Conservation (phyloP, 2,888 invertebrate species). For the Hyles lineata region DNA sequence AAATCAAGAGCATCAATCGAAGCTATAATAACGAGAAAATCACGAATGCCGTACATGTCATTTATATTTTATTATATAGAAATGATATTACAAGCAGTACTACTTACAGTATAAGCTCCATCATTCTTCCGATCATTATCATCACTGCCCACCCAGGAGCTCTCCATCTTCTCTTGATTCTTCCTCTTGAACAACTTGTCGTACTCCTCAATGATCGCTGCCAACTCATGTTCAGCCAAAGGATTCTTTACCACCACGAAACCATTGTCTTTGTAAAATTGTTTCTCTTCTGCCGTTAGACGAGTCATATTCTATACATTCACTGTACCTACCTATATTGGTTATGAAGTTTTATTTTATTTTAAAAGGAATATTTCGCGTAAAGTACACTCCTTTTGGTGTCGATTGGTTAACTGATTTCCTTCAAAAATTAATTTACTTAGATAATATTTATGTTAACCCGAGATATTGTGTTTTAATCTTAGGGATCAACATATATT, state of each 20-base stretch:
- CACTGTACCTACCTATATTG: no score
- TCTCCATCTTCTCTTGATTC: slow-evolving; percentile 77
- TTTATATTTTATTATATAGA: no score
- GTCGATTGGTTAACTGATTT: background rate
- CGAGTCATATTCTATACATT: slow-evolving; percentile 50
- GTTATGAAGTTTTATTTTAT: no score
- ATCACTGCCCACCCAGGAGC: slow-evolving; percentile 83
- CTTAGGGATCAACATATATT: background rate
- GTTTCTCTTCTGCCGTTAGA: slow-evolving; percentile 73
- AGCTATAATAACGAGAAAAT: background rate
- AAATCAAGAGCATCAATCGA: background rate
- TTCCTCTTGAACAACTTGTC: slow-evolving; percentile 80
- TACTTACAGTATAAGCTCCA: slow-evolving; percentile 58
- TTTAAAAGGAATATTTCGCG: background rate
- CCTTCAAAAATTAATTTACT: no score
- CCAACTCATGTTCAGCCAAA: slow-evolving; percentile 70
- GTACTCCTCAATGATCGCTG: slow-evolving; percentile 76
- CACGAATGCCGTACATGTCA: no score
- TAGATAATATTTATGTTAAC: background rate
- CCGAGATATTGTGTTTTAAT: background rate
- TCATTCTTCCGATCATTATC: slow-evolving; percentile 56
- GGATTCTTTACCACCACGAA: slow-evolving; percentile 79
- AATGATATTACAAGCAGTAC: background rate
- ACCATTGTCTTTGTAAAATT: slow-evolving; percentile 82
- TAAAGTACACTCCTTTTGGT: background rate